Evolutionary conservation across 1,140 invertebrate genomes (phyloP).

Genomic region (Hyphantria cunea): DNA sequence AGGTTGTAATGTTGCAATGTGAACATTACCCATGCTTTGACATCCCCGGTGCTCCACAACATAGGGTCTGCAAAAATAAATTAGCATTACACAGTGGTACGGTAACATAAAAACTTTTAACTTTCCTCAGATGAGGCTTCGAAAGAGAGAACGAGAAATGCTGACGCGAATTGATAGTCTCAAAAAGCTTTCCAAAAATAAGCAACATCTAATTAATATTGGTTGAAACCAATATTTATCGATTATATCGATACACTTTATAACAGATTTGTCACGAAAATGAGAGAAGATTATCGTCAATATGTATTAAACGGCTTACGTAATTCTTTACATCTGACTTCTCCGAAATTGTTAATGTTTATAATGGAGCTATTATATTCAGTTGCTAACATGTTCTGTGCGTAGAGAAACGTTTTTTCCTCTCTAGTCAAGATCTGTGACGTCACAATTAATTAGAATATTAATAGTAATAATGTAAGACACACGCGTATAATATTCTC

Average conservation of each 20-base stretch:
- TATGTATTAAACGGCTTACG: constrained; percentile 54
- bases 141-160: too few relatives aligned
- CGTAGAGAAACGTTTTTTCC: constrained; percentile 66
- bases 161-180: too few relatives aligned
- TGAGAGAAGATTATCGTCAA: constrained; percentile 41
- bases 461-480: constrained; percentile 37
- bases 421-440: constrained; percentile 48
- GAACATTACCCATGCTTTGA: constrained; percentile 93
- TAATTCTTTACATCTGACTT: constrained; percentile 57
- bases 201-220: too few relatives aligned
- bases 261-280: not conserved
- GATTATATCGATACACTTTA: constrained; percentile 6
- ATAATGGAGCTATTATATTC: constrained; percentile 54
- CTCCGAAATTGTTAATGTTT: constrained; percentile 62
- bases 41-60: constrained; percentile 91
- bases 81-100: not conserved
- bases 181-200: too few relatives aligned
- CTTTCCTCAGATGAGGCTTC: too few relatives aligned
- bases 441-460: constrained; percentile 57
- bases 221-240: too few relatives aligned
- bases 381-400: constrained; percentile 51
- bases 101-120: too few relatives aligned
- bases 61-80: constrained; percentile 87
- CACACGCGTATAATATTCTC: constrained; percentile 38
- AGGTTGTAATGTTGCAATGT: constrained; percentile 90